Conservation (phyloP, 2,797 vertebrate genomes). For the Gadopsis marmoratus region DNA sequence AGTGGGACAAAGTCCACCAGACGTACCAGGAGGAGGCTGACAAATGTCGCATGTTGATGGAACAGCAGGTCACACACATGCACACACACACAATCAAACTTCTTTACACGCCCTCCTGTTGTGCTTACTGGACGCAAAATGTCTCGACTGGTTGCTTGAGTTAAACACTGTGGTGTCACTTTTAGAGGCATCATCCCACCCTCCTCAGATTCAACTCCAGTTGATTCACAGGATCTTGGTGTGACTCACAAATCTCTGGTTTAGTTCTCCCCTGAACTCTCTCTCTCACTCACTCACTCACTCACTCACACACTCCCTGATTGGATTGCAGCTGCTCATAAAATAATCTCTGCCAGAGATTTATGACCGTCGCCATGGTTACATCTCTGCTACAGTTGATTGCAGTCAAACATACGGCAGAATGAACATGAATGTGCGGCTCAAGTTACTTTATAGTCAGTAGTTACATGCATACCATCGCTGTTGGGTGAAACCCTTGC, state of each 20-base stretch:
- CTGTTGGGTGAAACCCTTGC: too few relatives aligned
- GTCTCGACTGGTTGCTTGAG: background rate
- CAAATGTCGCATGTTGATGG: conserved; percentile 88
- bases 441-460: background rate
- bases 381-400: background rate
- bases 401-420: background rate
- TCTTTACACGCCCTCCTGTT: background rate
- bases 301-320: background rate
- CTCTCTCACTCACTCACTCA: background rate
- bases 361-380: conserved; percentile 3
- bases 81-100: background rate
- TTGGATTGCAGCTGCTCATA: background rate
- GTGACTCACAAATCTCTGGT: background rate
- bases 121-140: background rate
- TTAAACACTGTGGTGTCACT: background rate
- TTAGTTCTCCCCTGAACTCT: background rate
- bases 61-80: conserved; percentile 88
- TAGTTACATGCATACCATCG: background rate
- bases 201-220: conserved; percentile 9
- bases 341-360: conserved; percentile 3
- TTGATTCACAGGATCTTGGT: background rate
- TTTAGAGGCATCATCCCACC: background rate
- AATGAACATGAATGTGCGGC: background rate
- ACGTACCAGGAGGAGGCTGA: conserved; percentile 94
- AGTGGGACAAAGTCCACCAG: conserved; percentile 93